Base-by-base conservation (phyloP, 2,888 invertebrate species). In the Ennomos quercinarius region DNA sequence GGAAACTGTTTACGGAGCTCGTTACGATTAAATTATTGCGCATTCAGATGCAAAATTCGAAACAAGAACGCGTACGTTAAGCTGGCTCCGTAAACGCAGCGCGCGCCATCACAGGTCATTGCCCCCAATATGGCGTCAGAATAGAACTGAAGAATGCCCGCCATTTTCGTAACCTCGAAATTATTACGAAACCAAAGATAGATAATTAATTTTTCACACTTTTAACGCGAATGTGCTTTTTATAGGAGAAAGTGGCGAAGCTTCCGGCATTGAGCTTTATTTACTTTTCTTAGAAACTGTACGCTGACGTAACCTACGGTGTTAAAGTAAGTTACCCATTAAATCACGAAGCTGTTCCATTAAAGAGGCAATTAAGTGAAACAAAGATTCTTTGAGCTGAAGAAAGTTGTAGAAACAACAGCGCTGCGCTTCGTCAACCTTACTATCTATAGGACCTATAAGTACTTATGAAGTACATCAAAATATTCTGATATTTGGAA, bases 121-220 rank as follows among this genome's bases (percentile, higher is more conserved):
- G 85, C 77, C 80, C 91, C 76, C 84, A 86, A 88, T 77, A 89
- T 87, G 87, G 89, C 89, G 89, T 86, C 84, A 86, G 90, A 91
- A 91, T 91, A 91, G 91, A 90, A 86, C 85, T 77, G 81, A 84
- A 87, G 87, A 87, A 89, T 89, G 87, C 87, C 83, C 87, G 89
- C 89, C 88, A 89, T 88, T 88, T 85, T 87, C 47, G 38, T 55
- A 89, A 90, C 89, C 88, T 89, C 85, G 77, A 86, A 89, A 84
- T 81, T 82, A 80, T 87, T 86, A 83, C 80, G 82, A 86, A 84
- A 76, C 66, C 62, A 44, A 59, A 57, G 59, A 57, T 49, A 49
- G 59, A 54, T 65, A 55, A 63, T 66, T 67, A 58, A 47, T 60
- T 65, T 60, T 61, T 58, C 61, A 61, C 60, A 63, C 57, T 58